phyloP scores from a whole-genome alignment of 1,140 invertebrate genomes.

The Papilio machaon region DNA sequence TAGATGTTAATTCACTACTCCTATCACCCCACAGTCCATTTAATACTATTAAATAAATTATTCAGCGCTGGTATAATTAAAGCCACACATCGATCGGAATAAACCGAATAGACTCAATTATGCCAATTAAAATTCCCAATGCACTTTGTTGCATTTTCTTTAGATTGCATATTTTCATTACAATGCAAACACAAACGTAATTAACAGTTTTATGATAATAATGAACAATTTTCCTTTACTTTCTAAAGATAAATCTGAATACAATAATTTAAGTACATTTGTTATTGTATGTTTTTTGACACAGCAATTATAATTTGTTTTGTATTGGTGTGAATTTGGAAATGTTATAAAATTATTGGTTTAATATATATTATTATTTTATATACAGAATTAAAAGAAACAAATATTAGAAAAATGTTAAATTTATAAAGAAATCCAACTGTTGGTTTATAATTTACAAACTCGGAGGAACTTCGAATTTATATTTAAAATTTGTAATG shows the following conservation, averaged over 20 bases:
- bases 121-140: conserved; percentile 36
- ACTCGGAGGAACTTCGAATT: background rate
- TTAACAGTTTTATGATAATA: conserved; percentile 16
- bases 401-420: too few species aligned
- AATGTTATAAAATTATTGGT: background rate
- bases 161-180: conserved; percentile 34
- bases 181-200: conserved; percentile 6
- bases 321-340: background rate
- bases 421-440: too few species aligned
- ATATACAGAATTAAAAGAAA: too few species aligned
- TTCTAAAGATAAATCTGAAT: conserved; percentile 7
- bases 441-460: background rate
- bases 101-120: conserved; percentile 19
- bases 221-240: background rate
- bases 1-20: conserved; percentile 27
- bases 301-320: background rate
- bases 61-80: conserved; percentile 25
- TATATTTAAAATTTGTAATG: conserved; percentile 1
- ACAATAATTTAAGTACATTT: background rate
- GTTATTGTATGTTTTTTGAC: background rate
- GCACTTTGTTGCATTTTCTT: conserved; percentile 37
- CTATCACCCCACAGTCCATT: conserved; percentile 16
- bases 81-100: conserved; percentile 31
- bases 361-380: too few species aligned
- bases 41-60: conserved; percentile 35